Conservation (phyloP, 2,797 vertebrate genomes). For the Artibeus jamaicensis region DNA sequence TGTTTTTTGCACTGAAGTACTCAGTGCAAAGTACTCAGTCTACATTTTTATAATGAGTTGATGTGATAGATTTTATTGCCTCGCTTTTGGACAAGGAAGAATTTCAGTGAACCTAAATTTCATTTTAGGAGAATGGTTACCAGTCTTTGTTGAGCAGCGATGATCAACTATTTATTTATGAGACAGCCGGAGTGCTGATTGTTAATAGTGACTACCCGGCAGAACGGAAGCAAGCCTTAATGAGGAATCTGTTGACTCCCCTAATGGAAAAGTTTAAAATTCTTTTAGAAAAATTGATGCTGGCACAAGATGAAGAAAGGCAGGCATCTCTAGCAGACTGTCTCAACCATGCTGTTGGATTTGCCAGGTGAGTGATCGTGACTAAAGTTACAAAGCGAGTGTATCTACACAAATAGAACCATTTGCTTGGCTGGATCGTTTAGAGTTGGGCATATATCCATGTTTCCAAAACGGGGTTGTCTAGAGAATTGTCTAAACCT, state of each 20-base stretch:
- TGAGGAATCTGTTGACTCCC: constrained; percentile 94
- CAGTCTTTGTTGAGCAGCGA: constrained; percentile 93
- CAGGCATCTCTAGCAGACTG: constrained; percentile 93
- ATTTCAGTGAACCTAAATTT: constrained; percentile 36
- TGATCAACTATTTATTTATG: constrained; percentile 98
- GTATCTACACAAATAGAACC: not conserved
- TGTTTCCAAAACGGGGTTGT: not conserved
- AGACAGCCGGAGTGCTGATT: constrained; percentile 95
- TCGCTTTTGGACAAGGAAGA: not conserved
- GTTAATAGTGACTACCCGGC: constrained; percentile 93
- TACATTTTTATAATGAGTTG: not conserved
- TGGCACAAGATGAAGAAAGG: constrained; percentile 92
- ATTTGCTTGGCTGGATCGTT: not conserved
- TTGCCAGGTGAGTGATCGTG: constrained; percentile 88
- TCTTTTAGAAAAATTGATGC: constrained; percentile 91
- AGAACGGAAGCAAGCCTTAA: constrained; percentile 94
- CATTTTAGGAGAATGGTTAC: constrained; percentile 93
- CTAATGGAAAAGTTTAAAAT: constrained; percentile 95
- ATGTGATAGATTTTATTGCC: not conserved
- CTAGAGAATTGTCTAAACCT: not conserved
- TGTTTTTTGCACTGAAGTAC: not conserved
- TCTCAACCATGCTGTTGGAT: constrained; percentile 96
- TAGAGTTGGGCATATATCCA: not conserved
- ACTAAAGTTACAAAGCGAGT: not conserved
- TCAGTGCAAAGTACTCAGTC: not conserved